Base-by-base conservation (phyloP, 2,797 vertebrate species). In the Dromococcyx pavoninus region DNA sequence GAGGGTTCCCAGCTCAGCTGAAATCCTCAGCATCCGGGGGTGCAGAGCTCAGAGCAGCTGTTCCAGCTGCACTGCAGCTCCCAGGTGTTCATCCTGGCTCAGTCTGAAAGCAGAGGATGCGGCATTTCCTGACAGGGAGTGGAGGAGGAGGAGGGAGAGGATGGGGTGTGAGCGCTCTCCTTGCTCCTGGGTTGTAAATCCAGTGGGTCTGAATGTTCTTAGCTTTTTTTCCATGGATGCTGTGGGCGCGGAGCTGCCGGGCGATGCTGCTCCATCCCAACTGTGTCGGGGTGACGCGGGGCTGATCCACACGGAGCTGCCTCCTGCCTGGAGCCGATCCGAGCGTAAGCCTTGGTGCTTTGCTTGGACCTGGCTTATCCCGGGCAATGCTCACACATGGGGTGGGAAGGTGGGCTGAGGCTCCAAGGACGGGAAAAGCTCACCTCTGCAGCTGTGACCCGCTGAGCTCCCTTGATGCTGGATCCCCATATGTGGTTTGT, bases 31-130 rank as follows among this genome's bases (percentile, higher is more conserved):
- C 5, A 2, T 11, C 4, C 6, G 5, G 54, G 39, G 19, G 30
- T 0, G 1, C 35, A 5, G 3, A n/a, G 3, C 13, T 27, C 21
- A 0, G 2, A 24, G 4, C 6, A 14, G 28, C 32, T 2, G 1
- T 9, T 13, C 2, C 5, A 41, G 53, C 5, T 25, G 10, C 5
- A 24, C 62, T 25, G 43, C 11, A 0, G 5, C 28, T 17, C 28
- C n/a, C n/a, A n/a, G n/a, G n/a, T n/a, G n/a, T n/a, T n/a, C n/a
- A n/a, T n/a, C n/a, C n/a, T n/a, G n/a, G n/a, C n/a, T n/a, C n/a
- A n/a, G 43, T 43, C 43, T 43, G 39, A 39, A 39, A 66, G 73
- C 32, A 17, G 39, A 0, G 1, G 4, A 39, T 13, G 39, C 39
- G 39, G 43, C 43, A 43, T 43, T 43, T 17, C 43, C 43, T 12